Evolutionary conservation across 53 echinoderm and acorn worm genomes (phyloP).

Genomic region (Luidia sarsii): DNA sequence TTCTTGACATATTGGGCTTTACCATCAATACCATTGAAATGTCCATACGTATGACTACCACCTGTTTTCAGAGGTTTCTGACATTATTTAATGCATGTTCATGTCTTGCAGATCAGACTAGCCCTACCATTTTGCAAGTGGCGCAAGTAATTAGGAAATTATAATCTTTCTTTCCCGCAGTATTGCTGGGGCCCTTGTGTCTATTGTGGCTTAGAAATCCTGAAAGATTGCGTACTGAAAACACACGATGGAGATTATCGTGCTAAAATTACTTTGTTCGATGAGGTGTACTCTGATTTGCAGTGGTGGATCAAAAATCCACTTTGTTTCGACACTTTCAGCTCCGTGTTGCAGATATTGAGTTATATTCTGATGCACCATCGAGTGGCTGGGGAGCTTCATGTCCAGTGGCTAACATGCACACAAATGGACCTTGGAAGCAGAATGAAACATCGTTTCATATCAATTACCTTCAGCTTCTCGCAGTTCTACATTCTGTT

Average conservation of each 20-base stretch:
- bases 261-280: too few relatives aligned
- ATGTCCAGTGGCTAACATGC: not conserved
- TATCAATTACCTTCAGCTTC: not conserved
- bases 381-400: not conserved
- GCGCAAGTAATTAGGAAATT: not conserved
- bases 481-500: not conserved
- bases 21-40: conserved; percentile 22
- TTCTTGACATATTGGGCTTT: conserved; percentile 11
- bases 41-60: conserved; percentile 14
- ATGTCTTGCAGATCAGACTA: conserved; percentile 23
- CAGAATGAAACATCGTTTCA: not conserved
- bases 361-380: not conserved
- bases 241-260: too few relatives aligned
- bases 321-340: too few relatives aligned
- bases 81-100: not conserved
- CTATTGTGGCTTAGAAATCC: too few relatives aligned
- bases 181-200: too few relatives aligned
- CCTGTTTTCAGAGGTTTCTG: not conserved
- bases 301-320: too few relatives aligned
- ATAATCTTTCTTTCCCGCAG: too few relatives aligned
- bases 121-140: conserved; percentile 2
- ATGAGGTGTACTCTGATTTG: too few relatives aligned
- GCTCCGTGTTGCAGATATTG: not conserved
- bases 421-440: not conserved
- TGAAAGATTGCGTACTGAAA: too few relatives aligned